Base-by-base conservation (phyloP, 2,113 vertebrate species). In the Etheostoma cragini region DNA sequence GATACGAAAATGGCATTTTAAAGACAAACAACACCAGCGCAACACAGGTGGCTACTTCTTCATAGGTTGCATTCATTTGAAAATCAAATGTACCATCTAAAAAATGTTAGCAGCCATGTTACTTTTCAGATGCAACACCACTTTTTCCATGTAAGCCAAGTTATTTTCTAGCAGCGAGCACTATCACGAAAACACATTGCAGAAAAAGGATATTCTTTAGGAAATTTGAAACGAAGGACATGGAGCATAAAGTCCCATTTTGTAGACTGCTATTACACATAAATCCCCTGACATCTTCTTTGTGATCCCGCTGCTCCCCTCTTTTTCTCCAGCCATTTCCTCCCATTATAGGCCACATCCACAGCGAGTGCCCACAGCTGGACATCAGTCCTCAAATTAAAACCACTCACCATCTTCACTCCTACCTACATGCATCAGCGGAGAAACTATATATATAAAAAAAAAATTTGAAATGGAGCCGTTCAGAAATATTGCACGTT, bases 281-380 rank as follows among this genome's bases (percentile, higher is more conserved):
- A 84, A 85, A 83, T 85, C 81, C 78, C 80, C 60, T 33, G 60
- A 68, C 57, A 83, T 79, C 76, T 22, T 82, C 58, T 81, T 35
- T 72, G 50, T 54, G 60, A 61, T 80, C 76, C 42, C 45, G 50
- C 16, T 3, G 14, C 42, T 45, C 50, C 65, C 47, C 38, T 26
- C 17, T 56, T 84, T 88, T 80, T 68, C 76, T 82, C 45, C 47
- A 61, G 58, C 76, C 72, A 76, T 86, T 87, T 85, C 72, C 82
- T 80, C 74, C 78, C 58, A 89, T 87, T 87, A 89, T 26, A 72
- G 74, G 12, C 42, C 73, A 78, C 62, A 87, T 72, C 77, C 79
- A 60, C 68, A 30, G 81, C 24, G 10, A 87, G 85, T 76, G 78
- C 72, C 81, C 72, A 79, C 85, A 91, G 85, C 84, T 83, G 89